Conservation (phyloP, 1,140 invertebrate species). For the Lepidurus packardi region DNA sequence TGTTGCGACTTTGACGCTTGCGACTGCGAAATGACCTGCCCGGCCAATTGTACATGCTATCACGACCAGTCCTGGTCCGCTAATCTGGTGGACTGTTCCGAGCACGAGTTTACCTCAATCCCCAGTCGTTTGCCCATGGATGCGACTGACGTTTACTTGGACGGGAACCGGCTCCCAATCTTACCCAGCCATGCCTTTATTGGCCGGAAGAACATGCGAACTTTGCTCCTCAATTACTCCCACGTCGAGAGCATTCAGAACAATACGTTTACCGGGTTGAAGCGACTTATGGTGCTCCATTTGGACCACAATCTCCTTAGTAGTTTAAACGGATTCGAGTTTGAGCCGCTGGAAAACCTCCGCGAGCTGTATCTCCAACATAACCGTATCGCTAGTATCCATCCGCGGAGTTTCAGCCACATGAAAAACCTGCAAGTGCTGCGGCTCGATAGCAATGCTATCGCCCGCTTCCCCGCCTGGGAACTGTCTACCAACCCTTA, state of each 20-base stretch:
- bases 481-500: conserved; percentile 43
- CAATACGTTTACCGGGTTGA: conserved; percentile 80
- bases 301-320: conserved; percentile 77
- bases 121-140: conserved; percentile 87
- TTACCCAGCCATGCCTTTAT: conserved; percentile 75
- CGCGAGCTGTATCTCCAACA: conserved; percentile 79
- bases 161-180: conserved; percentile 74
- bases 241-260: conserved; percentile 77
- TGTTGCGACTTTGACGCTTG: conserved; percentile 92
- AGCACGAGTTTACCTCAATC: conserved; percentile 63
- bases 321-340: conserved; percentile 72
- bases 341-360: conserved; percentile 70
- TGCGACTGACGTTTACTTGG: conserved; percentile 78
- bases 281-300: conserved; percentile 58
- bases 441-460: conserved; percentile 73
- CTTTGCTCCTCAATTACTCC: conserved; percentile 81
- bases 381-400: conserved; percentile 75
- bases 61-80: conserved; percentile 87
- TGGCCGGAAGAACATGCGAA: conserved; percentile 77
- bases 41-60: conserved; percentile 82
- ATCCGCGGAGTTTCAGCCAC: conserved; percentile 74
- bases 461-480: conserved; percentile 64
- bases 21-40: conserved; percentile 90
- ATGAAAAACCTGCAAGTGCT: conserved; percentile 74
- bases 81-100: conserved; percentile 84